Conservation (phyloP, 2,797 vertebrate genomes). For the Pyrrhura leucotis region DNA sequence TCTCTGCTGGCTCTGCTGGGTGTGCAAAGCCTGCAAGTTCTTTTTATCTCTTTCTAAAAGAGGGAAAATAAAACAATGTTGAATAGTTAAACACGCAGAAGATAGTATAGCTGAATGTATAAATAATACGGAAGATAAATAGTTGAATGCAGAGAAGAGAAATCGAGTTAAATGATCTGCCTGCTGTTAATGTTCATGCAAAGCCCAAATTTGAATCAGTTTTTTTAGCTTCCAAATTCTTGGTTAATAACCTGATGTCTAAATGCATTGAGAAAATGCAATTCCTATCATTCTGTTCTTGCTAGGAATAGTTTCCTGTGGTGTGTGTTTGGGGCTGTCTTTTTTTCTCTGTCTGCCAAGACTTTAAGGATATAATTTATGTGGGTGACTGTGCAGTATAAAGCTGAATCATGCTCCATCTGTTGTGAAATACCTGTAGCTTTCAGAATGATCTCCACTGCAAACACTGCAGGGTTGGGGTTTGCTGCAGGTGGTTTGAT, state of each 20-base stretch:
- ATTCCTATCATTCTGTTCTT: background rate
- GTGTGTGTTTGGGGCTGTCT: no score
- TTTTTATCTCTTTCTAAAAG: background rate
- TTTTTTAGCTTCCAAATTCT: background rate
- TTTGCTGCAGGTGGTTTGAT: background rate
- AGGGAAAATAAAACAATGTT: background rate
- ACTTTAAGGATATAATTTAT: background rate
- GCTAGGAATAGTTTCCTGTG: background rate
- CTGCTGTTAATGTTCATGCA: background rate
- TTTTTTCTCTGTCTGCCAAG: background rate
- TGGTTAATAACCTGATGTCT: background rate
- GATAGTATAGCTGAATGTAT: background rate
- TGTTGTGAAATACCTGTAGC: background rate
- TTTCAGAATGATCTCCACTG: background rate
- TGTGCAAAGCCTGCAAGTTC: constrained; percentile 2
- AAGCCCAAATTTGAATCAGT: background rate
- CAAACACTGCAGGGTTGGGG: background rate
- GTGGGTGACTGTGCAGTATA: background rate
- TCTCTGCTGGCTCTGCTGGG: background rate
- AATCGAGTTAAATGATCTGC: background rate
- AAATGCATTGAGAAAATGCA: background rate
- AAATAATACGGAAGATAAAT: background rate
- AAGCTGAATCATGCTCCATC: background rate
- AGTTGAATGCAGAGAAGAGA: background rate
- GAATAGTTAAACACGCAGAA: background rate